Base-by-base conservation (phyloP, 2,113 vertebrate species). In the Xenopus borealis region DNA sequence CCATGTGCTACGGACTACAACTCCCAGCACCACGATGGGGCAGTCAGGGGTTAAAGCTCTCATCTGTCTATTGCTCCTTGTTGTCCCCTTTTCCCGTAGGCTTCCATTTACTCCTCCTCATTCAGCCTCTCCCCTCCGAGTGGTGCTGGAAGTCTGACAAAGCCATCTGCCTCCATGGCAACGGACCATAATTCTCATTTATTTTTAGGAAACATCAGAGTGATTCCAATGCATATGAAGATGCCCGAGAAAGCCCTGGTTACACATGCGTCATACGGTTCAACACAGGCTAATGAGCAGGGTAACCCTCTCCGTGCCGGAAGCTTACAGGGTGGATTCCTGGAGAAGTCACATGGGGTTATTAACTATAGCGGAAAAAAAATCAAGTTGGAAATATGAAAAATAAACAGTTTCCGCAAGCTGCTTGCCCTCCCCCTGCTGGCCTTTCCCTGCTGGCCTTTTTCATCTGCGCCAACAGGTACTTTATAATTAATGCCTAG, bases 191-290 rank as follows among this genome's bases (percentile, higher is more conserved):
- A 80, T 81, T 79, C 80, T 78, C 78, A 70, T 84, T 85, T 88
- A 88, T 87, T 89, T 87, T 83, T 85, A 87, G 86, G 79, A 79
- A 78, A 67, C 62, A 72, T 81, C 69, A 19, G 11, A 83, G 78
- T 52, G 84, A 81, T 82, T 79, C 14, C 0, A 47, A 63, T 76
- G 73, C 47, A 76, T 76, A 17, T 76, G 73, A 76, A 69, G 66
- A 69, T 76, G 23, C 58, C 73, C 73, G 62, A 61, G 58, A 69
- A 76, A 58, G 73, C 58, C 73, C 66, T 76, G 33, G 73, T 76
- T 76, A 76, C 66, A 69, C 73, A 69, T 76, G 73, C 73, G 73
- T 76, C 73, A 76, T 64, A 69, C 45, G 45, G 69, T 64, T 57
- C 55, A 55, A 69, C 58, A 23, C 12, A 20, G 57, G 23, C 66